Evolutionary conservation across 2,113 vertebrate species (phyloP), one percentile per base, ranked within the genome.

Genomic region (Osmerus mordax): DNA sequence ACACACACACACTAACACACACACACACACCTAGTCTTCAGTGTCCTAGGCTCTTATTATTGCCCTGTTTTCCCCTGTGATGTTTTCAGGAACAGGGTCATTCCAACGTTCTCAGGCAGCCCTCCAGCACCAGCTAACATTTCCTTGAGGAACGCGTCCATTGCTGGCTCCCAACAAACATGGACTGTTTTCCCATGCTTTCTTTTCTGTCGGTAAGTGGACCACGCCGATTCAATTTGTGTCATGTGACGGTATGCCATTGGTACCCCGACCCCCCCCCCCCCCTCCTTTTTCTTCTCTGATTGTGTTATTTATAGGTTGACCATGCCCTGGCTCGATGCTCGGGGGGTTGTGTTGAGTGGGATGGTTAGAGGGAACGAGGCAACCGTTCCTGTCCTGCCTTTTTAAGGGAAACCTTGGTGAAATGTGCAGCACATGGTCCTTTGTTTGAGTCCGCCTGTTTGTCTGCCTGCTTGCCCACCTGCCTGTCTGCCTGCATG

Each of bases 101-200:
- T 84, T 85, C 88, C 85, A 79, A 79, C 85, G 85, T 84, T 88
- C 85, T 89, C 81, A 88, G 91, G 90, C 91, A 81, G 89, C 90
- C 93, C 62, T 86, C 89, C 84, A 91, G 78, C 86, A 82, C 89
- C 88, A 91, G 89, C 81, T 93, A 92, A 91, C 91, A 92, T 93
- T 95, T 94, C 83, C 87, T 93, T 90, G 90, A 94, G 90, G 89
- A 93, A 90, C 91, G 84, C 91, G 90, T 92, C 91, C 93, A 90
- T 91, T 86, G 90, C 90, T 90, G 90, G 91, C 92, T 93, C 91
- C 93, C 95, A 91, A 96, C 94, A 97, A 98, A 94, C 96, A 98
- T 98, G 96, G 96, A 96, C 95, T 97, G 95, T 98, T 95, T 95
- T 93, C 94, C 93, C 93, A 94, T 96, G 95, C 95, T 95, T 94